Conservation (phyloP, 2,797 vertebrate species). For the Paedocypris micromegethes region DNA sequence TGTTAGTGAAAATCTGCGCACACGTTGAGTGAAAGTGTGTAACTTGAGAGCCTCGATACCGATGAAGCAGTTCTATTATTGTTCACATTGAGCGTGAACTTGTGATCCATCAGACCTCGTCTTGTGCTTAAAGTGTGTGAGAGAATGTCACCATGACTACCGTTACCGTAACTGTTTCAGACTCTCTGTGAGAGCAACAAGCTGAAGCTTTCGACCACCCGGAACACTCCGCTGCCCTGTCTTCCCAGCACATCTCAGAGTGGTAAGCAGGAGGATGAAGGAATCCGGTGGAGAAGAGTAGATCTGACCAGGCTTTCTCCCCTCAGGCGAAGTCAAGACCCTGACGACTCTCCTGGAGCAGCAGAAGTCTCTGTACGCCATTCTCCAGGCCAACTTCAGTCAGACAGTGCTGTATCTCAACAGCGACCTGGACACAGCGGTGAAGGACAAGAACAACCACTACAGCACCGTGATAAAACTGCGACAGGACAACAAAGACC, state of each 20-base stretch:
- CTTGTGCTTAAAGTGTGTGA: too few species aligned
- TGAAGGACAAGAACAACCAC: conserved; percentile 47
- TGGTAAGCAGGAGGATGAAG: neutral
- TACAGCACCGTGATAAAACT: conserved; percentile 45
- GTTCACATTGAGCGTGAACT: too few species aligned
- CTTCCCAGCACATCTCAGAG: neutral
- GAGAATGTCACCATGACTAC: too few species aligned
- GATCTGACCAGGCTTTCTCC: neutral
- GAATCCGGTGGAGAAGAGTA: neutral
- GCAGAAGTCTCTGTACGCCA: conserved; percentile 54
- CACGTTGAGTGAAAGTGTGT: too few species aligned
- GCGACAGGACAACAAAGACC: conserved; percentile 52
- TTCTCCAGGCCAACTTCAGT: conserved; percentile 65
- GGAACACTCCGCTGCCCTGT: conserved; percentile 21
- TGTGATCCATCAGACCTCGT: too few species aligned
- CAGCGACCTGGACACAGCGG: conserved; percentile 44
- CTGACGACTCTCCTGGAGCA: conserved; percentile 53
- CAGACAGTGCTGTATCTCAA: conserved; percentile 54
- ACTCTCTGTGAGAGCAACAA: conserved; percentile 38
- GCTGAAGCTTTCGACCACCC: neutral
- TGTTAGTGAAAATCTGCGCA: too few species aligned
- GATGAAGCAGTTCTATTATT: too few species aligned
- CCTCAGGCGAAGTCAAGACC: conserved; percentile 52
- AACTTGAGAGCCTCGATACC: too few species aligned
- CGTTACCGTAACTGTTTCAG: conserved; percentile 36